phyloP scores from a whole-genome alignment of 2,888 invertebrate species.

The Melieria omissa region DNA sequence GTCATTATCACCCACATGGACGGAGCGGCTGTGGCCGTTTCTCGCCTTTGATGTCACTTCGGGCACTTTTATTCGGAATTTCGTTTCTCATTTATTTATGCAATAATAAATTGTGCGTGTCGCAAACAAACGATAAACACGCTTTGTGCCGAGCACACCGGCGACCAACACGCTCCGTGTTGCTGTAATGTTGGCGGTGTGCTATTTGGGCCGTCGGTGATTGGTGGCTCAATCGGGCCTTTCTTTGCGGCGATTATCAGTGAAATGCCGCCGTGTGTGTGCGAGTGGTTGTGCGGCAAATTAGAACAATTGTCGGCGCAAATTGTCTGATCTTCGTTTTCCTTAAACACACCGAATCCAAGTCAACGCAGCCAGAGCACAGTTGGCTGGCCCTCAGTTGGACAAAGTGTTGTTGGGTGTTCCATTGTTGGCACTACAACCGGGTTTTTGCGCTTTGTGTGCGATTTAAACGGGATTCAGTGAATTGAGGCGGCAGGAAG shows the following conservation, averaged over 20 bases:
- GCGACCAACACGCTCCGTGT: slow-evolving; percentile 16
- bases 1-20: slow-evolving; percentile 35
- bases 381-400: neutral
- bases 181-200: slow-evolving; percentile 8
- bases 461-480: slow-evolving; percentile 60
- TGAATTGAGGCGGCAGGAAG: slow-evolving; percentile 45
- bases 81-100: slow-evolving; percentile 33
- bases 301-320: slow-evolving; percentile 17
- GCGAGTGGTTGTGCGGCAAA: slow-evolving; percentile 1
- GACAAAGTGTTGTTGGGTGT: slow-evolving; percentile 53
- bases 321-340: slow-evolving; percentile 18
- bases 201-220: neutral
- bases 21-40: slow-evolving; percentile 11
- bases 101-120: slow-evolving; percentile 50
- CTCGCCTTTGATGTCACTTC: slow-evolving; percentile 27
- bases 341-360: slow-evolving; percentile 48
- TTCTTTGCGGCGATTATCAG: slow-evolving; percentile 6
- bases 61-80: too few relatives aligned
- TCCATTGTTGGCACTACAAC: slow-evolving; percentile 51
- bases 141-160: slow-evolving; percentile 41
- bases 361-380: slow-evolving; percentile 28
- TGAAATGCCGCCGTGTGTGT: neutral
- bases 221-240: too few relatives aligned
- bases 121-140: slow-evolving; percentile 61
- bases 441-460: slow-evolving; percentile 42